Base-by-base conservation (phyloP, 2,888 invertebrate species). In the Griposia aprilina region DNA sequence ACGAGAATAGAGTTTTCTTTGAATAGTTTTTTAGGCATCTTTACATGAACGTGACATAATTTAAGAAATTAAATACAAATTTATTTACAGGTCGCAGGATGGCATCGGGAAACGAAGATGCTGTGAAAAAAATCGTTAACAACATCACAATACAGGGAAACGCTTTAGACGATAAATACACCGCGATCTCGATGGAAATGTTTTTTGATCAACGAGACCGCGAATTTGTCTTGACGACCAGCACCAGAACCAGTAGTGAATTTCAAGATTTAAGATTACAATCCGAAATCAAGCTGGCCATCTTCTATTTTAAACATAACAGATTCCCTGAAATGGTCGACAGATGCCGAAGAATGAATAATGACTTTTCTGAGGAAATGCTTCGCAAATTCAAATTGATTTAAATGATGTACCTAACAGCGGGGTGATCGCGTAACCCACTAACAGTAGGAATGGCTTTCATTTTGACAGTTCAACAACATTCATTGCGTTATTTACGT, bases 121-220 rank as follows among this genome's bases (percentile, higher is more conserved):
- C 36, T 13, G 59, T 59, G 74, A 74, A 73, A 11, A 74, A 73
- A 73, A 57, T 74, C 10, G 73, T 74, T 10, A 57, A 73, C 7
- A 59, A 36, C 36, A 74, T 74, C 30, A 73, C 74, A 15, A 48
- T 74, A n/a, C 57, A 73, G 20, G 74, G 30, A 20, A 74, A 74
- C 36, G 57, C 45, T 8, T 7, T 20, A 45, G 73, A 59, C 13
- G 48, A 48, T 7, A 65, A 65, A 15, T 13, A 73, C 0, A 17
- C 15, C 13, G n/a, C 59, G 0, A 15, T n/a, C 0, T 15, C 74
- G 1, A 30, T 74, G 10, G 15, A 36, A n/a, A 48, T 57, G 45
- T 48, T 57, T 17, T 10, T 74, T 1, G 74, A 74, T 3, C n/a
- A 57, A 30, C 74, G 72, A 1, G 74, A 74, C 11, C 71, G 71